These are phyloP conservation scores for Julus scanicus DNA, from an alignment of 2,888 invertebrate species.

Conservation along the genomic window DNA sequence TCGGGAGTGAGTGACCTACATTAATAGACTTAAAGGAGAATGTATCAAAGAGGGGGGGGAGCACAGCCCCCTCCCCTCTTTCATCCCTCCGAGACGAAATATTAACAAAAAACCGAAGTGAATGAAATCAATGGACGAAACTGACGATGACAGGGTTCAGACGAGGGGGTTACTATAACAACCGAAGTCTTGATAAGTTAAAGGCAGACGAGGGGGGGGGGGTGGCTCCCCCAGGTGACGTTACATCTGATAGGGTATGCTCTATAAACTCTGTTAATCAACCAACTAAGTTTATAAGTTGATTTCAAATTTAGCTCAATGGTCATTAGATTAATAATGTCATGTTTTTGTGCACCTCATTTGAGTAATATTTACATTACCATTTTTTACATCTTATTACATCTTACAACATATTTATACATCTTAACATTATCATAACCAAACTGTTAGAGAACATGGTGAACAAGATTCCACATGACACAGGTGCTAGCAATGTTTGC, in stretches of 20 bases:
- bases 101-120: neutral
- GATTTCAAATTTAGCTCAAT: too few relatives aligned
- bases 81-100: neutral
- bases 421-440: too few relatives aligned
- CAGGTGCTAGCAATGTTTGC: too few relatives aligned
- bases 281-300: too few relatives aligned
- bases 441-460: too few relatives aligned
- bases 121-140: constrained; percentile 26
- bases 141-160: neutral
- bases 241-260: neutral
- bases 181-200: neutral
- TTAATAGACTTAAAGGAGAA: constrained; percentile 4
- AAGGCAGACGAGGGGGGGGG: neutral
- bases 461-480: too few relatives aligned
- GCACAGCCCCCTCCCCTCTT: neutral
- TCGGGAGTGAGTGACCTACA: constrained; percentile 1
- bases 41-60: neutral
- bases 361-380: too few relatives aligned
- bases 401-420: too few relatives aligned
- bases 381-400: too few relatives aligned
- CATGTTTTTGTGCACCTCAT: too few relatives aligned
- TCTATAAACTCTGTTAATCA: too few relatives aligned
- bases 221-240: neutral
- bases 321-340: too few relatives aligned
- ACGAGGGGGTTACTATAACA: constrained; percentile 14